A percentile compares a stretch with the other conserved stretches of the same genome.
Conservation (phyloP, 2,888 invertebrate genomes). For the Drosophila greeni region DNA sequence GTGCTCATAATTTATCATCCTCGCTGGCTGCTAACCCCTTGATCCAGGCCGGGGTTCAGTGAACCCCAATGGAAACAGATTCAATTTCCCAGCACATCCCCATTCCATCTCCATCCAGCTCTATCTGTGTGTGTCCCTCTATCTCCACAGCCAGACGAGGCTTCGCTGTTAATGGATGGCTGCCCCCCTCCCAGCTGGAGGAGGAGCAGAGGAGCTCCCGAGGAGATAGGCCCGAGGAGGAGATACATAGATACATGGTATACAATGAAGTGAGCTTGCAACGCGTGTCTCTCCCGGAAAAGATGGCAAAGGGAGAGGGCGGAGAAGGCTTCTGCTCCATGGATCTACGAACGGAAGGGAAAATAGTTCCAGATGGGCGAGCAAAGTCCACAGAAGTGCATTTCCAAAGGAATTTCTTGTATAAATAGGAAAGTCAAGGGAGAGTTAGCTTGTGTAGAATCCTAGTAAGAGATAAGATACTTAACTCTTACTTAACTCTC, state of each 20-base stretch:
- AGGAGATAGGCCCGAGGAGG: slow-evolving; percentile 4
- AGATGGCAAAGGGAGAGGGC: slow-evolving; percentile 1
- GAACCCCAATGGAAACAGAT: slow-evolving; percentile 50
- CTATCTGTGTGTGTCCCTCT: slow-evolving; percentile 16
- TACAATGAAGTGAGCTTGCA: slow-evolving; percentile 24
- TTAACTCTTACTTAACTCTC: background rate
- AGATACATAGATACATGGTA: slow-evolving; percentile 2
- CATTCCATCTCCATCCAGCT: slow-evolving; percentile 4
- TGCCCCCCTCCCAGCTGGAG: slow-evolving; percentile 19
- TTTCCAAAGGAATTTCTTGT: slow-evolving; percentile 1
- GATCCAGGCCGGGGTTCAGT: slow-evolving; percentile 61
- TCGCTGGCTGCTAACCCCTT: slow-evolving; percentile 62
- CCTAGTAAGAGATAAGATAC: background rate
- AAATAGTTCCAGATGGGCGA: slow-evolving; percentile 14
- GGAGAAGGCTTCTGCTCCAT: slow-evolving; percentile 4
- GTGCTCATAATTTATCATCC: slow-evolving; percentile 64
- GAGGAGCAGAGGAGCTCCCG: slow-evolving; percentile 33
- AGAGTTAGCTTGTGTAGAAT: background rate
- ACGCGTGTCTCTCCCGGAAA: slow-evolving; percentile 19
- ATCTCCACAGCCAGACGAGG: slow-evolving; percentile 31
- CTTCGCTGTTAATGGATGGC: slow-evolving; percentile 64
- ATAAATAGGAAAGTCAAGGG: background rate
- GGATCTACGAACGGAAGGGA: background rate
- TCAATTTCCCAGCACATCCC: slow-evolving; percentile 26
- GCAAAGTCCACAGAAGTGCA: slow-evolving; percentile 9